Percentiles rank a stretch among this genome's conserved stretches.
Evolutionary conservation across 2,888 invertebrate genomes (phyloP).

Genomic region (Meteorus colon): DNA sequence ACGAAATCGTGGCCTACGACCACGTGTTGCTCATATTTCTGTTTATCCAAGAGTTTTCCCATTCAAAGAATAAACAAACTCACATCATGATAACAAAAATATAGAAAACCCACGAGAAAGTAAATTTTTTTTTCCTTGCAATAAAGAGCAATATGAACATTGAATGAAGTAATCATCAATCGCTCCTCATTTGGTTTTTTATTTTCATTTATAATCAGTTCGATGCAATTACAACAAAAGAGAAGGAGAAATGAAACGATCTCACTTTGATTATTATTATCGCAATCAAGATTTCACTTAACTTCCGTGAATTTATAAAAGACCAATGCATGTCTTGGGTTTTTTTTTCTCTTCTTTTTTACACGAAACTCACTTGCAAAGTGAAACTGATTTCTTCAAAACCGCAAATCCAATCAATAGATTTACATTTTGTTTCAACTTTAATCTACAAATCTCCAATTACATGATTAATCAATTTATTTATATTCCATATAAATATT

Average conservation of each 20-base stretch:
- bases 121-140: too few species aligned
- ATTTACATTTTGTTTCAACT: background rate
- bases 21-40: slow-evolving; percentile 71
- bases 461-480: background rate
- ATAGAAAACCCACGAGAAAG: background rate
- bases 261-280: slow-evolving; percentile 31
- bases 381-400: slow-evolving; percentile 44
- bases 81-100: background rate
- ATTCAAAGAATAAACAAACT: slow-evolving; percentile 64
- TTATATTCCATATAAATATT: background rate
- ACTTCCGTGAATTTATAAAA: slow-evolving; percentile 32
- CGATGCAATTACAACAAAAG: slow-evolving; percentile 12
- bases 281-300: slow-evolving; percentile 38
- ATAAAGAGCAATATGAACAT: too few species aligned
- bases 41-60: slow-evolving; percentile 71
- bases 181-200: too few species aligned
- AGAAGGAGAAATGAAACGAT: slow-evolving; percentile 18
- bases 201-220: background rate
- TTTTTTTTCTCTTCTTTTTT: slow-evolving; percentile 28
- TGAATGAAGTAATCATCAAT: too few species aligned
- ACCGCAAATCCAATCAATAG: slow-evolving; percentile 28
- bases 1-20: slow-evolving; percentile 57
- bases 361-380: background rate
- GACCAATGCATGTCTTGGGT: slow-evolving; percentile 17
- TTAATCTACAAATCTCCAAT: background rate